These are phyloP conservation scores for Apomyelois bistriatella DNA, from an alignment of 2,888 invertebrate genomes.

Conservation along the genomic window DNA sequence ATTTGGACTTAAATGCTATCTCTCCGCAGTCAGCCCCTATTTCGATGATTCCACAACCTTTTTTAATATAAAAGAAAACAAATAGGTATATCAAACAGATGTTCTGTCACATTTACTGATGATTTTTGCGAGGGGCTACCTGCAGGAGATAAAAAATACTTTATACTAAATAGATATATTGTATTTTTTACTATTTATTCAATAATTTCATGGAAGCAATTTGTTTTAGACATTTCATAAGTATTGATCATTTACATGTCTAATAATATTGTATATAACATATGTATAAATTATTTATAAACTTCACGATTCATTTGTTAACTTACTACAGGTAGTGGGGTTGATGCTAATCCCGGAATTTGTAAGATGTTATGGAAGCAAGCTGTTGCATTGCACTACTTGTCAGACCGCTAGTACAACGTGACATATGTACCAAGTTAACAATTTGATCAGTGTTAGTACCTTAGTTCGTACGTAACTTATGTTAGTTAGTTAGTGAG, in stretches of 20 bases:
- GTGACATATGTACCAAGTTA: constrained; percentile 64
- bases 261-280: constrained; percentile 72
- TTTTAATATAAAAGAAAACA: constrained; percentile 1
- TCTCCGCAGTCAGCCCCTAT: constrained; percentile 37
- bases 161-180: constrained; percentile 43
- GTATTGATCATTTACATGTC: constrained; percentile 60
- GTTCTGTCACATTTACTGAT: background rate
- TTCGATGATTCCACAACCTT: constrained; percentile 53
- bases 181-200: constrained; percentile 49
- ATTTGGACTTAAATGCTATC: constrained; percentile 26
- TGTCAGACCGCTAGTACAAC: background rate
- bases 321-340: constrained; percentile 56
- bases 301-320: constrained; percentile 56
- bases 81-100: background rate
- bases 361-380: background rate
- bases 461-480: constrained; percentile 68
- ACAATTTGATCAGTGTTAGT: constrained; percentile 66
- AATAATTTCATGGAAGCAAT: constrained; percentile 71
- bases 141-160: constrained; percentile 37
- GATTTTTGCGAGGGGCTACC: constrained; percentile 31
- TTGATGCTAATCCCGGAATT: background rate
- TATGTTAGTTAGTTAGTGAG: constrained; percentile 61
- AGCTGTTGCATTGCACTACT: background rate
- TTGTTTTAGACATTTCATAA: constrained; percentile 68
- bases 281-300: constrained; percentile 70